Percentiles rank a stretch among this genome's conserved stretches.
Evolutionary conservation across 2,888 invertebrate genomes (phyloP).

Genomic region (Chrysina gloriosa): DNA sequence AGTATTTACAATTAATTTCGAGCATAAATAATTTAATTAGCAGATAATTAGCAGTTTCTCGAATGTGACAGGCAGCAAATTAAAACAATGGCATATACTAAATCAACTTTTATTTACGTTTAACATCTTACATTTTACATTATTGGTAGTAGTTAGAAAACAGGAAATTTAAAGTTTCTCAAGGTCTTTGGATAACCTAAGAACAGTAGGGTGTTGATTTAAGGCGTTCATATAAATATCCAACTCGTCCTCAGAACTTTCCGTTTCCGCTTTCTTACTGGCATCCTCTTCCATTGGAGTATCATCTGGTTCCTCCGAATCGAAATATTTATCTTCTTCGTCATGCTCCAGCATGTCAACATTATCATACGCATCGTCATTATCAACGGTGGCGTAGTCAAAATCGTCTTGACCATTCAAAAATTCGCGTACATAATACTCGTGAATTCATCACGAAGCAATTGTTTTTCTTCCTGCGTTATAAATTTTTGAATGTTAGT

Average conservation of each 20-base stretch:
- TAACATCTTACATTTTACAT: neutral
- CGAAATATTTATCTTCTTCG: conserved; percentile 92
- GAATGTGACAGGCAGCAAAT: too few relatives aligned
- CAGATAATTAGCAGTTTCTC: too few relatives aligned
- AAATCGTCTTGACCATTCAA: conserved; percentile 87
- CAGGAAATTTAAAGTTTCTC: conserved; percentile 50
- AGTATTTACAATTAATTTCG: too few relatives aligned
- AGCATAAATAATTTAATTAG: too few relatives aligned
- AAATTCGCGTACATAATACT: conserved; percentile 88
- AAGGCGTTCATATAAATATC: conserved; percentile 79
- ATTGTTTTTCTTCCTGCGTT: conserved; percentile 71
- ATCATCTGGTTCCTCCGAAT: conserved; percentile 79
- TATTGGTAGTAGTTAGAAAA: neutral
- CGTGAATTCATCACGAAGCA: conserved; percentile 83
- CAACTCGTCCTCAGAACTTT: conserved; percentile 73
- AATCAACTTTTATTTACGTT: neutral
- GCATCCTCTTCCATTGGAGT: conserved; percentile 50
- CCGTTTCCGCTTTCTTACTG: conserved; percentile 53
- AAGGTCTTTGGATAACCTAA: conserved; percentile 57
- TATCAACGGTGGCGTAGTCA: conserved; percentile 85
- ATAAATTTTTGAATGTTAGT: conserved; percentile 59
- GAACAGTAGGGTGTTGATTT: conserved; percentile 62
- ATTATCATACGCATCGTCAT: conserved; percentile 84
- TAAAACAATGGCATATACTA: too few relatives aligned
- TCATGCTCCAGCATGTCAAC: conserved; percentile 80